Percentiles rank a stretch among this genome's conserved stretches.
phyloP scores from a whole-genome alignment of 2,113 vertebrate genomes.

The Phaethon lepturus region DNA sequence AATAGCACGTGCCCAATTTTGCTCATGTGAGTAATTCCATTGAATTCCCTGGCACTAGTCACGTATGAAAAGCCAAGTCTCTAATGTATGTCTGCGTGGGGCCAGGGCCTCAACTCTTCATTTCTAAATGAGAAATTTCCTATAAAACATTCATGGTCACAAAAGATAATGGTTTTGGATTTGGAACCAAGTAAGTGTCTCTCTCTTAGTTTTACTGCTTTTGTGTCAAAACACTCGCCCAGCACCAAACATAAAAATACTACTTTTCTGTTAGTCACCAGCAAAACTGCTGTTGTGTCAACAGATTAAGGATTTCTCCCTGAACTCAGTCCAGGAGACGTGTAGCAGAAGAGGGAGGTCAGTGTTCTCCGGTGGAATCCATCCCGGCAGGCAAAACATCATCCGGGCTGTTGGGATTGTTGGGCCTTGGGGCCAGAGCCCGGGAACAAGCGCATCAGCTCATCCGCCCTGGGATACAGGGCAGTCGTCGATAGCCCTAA shows the following conservation, averaged over 20 bases:
- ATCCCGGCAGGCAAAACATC: not conserved
- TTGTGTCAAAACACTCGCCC: not conserved
- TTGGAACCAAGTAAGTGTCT: not conserved
- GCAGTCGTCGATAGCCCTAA: fast-evolving
- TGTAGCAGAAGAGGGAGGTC: not conserved
- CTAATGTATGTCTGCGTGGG: not conserved
- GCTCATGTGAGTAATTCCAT: not conserved
- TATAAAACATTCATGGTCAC: not conserved
- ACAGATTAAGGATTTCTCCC: not conserved
- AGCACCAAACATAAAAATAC: not conserved
- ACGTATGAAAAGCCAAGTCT: not conserved
- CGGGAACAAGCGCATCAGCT: not conserved
- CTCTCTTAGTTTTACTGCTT: not conserved
- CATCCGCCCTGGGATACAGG: not conserved
- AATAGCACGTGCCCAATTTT: not conserved
- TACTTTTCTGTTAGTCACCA: not conserved
- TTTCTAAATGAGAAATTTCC: not conserved
- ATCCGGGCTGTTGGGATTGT: not conserved
- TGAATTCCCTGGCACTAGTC: not conserved
- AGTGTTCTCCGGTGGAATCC: not conserved
- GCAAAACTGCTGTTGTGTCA: not conserved
- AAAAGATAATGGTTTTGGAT: not conserved
- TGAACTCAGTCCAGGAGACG: not conserved
- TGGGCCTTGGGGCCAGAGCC: not conserved
- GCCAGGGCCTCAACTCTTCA: not conserved